Evolutionary conservation across 37 sponge, comb jelly and placozoan genomes (phyloP).

Genomic region (Chondrilla cf. caribensis): DNA sequence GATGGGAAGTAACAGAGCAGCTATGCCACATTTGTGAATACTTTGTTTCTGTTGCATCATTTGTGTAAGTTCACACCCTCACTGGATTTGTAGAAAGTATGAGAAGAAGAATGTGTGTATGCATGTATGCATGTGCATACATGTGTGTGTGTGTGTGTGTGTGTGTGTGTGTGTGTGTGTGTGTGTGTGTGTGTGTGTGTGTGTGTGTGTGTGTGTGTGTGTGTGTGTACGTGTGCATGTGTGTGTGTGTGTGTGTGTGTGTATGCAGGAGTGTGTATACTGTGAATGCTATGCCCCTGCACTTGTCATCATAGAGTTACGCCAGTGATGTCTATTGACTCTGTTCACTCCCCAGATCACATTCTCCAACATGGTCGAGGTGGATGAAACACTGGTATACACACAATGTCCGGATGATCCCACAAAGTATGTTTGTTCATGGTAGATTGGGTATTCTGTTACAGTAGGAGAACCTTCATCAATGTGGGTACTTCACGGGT

Average conservation of each 20-base stretch:
- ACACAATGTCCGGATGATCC: neutral
- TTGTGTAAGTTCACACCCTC: too few species aligned
- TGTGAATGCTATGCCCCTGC: too few species aligned
- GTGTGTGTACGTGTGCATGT: conserved; percentile 9
- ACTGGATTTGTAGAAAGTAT: too few species aligned
- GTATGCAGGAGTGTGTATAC: conserved; percentile 6
- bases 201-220: conserved; percentile 19
- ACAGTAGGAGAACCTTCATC: too few species aligned
- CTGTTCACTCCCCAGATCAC: neutral
- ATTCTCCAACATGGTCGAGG: conserved; percentile 10
- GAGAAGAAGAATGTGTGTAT: neutral
- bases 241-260: conserved; percentile 20
- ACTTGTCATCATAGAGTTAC: too few species aligned
- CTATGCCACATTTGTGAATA: too few species aligned
- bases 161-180: conserved; percentile 14
- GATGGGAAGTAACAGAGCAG: too few species aligned
- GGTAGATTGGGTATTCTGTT: too few species aligned
- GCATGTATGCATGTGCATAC: neutral
- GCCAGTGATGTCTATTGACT: too few species aligned
- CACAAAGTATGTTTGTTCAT: neutral
- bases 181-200: conserved; percentile 16
- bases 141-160: conserved; percentile 17
- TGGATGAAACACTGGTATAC: neutral
- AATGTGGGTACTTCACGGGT: too few species aligned
- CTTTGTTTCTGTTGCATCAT: too few species aligned